Conservation (phyloP, 2,888 invertebrate species). For the Cartodere bifasciata region DNA sequence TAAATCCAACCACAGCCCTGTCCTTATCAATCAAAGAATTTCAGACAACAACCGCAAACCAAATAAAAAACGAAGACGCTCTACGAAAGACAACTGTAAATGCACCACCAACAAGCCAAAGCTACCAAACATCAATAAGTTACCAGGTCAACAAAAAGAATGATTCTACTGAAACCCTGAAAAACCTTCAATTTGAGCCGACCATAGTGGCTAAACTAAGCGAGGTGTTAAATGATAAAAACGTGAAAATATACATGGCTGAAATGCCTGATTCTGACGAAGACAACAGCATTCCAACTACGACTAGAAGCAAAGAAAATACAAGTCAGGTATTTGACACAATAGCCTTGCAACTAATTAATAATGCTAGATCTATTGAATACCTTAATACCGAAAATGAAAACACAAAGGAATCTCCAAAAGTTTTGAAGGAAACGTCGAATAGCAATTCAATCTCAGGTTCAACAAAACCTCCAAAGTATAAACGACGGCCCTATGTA, state of each 20-base stretch:
- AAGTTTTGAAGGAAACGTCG: too few relatives aligned
- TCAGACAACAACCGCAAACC: slow-evolving; percentile 7
- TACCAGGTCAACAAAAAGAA: slow-evolving; percentile 37
- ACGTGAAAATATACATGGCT: slow-evolving; percentile 21
- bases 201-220: slow-evolving; percentile 16
- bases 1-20: slow-evolving; percentile 14
- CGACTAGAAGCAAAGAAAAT: slow-evolving; percentile 9
- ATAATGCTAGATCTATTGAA: slow-evolving; percentile 32
- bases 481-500: slow-evolving; percentile 13
- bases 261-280: slow-evolving; percentile 14
- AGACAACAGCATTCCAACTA: slow-evolving; percentile 6
- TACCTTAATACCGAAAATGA: slow-evolving; percentile 20
- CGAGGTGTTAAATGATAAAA: slow-evolving; percentile 13
- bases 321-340: slow-evolving; percentile 24
- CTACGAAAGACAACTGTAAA: slow-evolving; percentile 14
- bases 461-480: too few relatives aligned
- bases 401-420: slow-evolving; percentile 5
- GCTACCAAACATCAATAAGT: slow-evolving; percentile 41
- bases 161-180: slow-evolving; percentile 9
- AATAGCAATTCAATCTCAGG: too few relatives aligned
- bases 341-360: slow-evolving; percentile 30
- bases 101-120: slow-evolving; percentile 33
- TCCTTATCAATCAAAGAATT: slow-evolving; percentile 6
- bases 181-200: slow-evolving; percentile 9
- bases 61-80: slow-evolving; percentile 14